Conservation (phyloP, 1,140 invertebrate species). For the Habropoda laboriosa region DNA sequence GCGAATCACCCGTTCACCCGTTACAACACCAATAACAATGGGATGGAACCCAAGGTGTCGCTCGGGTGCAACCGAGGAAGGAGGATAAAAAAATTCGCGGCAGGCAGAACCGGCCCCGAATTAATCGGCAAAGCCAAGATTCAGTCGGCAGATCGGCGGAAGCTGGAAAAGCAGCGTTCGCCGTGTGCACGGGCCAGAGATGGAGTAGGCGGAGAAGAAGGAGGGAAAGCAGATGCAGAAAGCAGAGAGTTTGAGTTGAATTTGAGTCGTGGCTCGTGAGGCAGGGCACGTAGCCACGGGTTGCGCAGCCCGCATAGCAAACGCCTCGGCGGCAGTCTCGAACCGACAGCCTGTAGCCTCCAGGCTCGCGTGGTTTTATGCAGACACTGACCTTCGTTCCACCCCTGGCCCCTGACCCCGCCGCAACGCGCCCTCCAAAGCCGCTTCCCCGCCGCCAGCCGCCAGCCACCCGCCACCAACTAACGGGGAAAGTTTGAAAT, state of each 20-base stretch:
- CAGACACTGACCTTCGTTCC: slow-evolving; percentile 82
- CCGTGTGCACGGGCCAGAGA: background rate
- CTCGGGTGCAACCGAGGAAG: too few relatives aligned
- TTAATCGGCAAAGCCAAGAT: slow-evolving; percentile 23
- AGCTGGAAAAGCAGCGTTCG: background rate
- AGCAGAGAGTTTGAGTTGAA: slow-evolving; percentile 79
- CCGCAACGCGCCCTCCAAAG: too few relatives aligned
- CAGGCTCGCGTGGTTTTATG: slow-evolving; percentile 80
- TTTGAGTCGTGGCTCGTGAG: slow-evolving; percentile 80
- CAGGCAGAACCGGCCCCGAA: slow-evolving; percentile 60
- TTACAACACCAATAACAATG: too few relatives aligned
- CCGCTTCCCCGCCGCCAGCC: slow-evolving; percentile 47
- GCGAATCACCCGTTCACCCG: too few relatives aligned
- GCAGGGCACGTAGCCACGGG: slow-evolving; percentile 79
- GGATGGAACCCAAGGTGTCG: too few relatives aligned
- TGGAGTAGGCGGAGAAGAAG: slow-evolving; percentile 41
- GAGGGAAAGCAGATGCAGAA: slow-evolving; percentile 76
- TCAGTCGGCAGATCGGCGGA: background rate
- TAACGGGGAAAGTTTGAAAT: slow-evolving; percentile 81
- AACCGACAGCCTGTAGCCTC: slow-evolving; percentile 76
- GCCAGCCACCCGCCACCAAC: slow-evolving; percentile 60
- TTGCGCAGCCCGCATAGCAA: slow-evolving; percentile 81
- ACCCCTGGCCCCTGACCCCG: slow-evolving; percentile 57
- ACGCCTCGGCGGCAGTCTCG: slow-evolving; percentile 70
- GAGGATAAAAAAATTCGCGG: slow-evolving; percentile 60